These are phyloP conservation scores for Siderastrea siderea DNA, from an alignment of 92 coral and sea anemone species.

Conservation along the genomic window DNA sequence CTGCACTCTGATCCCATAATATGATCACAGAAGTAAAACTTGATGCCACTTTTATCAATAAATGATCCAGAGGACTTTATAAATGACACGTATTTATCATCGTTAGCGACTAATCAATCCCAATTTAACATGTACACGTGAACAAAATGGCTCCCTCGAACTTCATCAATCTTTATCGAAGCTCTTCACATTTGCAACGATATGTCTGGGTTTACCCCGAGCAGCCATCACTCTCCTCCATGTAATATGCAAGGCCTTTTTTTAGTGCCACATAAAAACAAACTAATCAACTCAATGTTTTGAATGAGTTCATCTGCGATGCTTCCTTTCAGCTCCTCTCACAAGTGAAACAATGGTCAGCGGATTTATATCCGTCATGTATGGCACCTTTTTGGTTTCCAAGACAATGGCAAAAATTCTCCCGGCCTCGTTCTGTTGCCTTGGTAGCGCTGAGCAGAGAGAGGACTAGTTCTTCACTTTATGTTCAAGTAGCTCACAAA, in stretches of 20 bases:
- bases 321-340: no score
- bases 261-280: no score
- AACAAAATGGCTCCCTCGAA: neutral
- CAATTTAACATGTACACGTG: neutral
- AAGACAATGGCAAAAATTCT: neutral
- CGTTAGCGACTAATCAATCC: neutral
- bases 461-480: no score
- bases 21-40: neutral
- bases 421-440: neutral
- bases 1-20: constrained; percentile 96
- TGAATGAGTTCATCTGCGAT: no score
- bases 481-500: no score
- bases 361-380: neutral
- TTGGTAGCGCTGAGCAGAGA: neutral
- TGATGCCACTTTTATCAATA: neutral
- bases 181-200: neutral
- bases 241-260: neutral
- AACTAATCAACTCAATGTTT: neutral
- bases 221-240: neutral
- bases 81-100: neutral
- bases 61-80: neutral
- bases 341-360: neutral
- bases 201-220: neutral
- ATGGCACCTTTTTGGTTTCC: constrained; percentile 1
- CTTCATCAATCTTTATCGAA: neutral